Base-by-base conservation (phyloP, 2,113 vertebrate species). In the Butastur rufipennis region DNA sequence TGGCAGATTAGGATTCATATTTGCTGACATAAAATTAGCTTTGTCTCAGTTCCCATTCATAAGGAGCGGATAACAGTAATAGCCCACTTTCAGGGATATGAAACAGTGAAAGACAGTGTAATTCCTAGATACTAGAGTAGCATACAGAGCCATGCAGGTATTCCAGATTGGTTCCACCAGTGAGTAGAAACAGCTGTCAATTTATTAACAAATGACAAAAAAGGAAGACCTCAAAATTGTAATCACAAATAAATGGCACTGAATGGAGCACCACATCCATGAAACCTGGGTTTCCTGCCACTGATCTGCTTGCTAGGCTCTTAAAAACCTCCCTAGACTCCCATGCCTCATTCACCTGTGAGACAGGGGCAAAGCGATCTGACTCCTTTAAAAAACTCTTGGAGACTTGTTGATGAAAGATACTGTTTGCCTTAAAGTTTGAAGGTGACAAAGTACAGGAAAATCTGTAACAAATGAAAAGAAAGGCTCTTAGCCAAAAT, bases 251-350 rank as follows among this genome's bases (percentile, higher is more conserved):
- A 63, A 75, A 48, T 91, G 65, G 95, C 94, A 93, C 91, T 94
- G 96, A 91, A 97, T 95, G 94, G 94, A 96, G 96, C 91, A 96
- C 40, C 86, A 75, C 29, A 79, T 16, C 40, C 73, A 68, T 55
- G 65, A 84, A 88, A 81, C 31, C 15, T 72, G 50, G 21, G 13
- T 20, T 59, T 93, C 58, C 63, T 80, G 25, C 11, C 31, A 13
- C 68, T 56, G 65, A 40, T 59, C 31, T 79, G 31, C 55, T 89
- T 40, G 18, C 12, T 73, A 18, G n/a, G 17, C 31, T 90, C 43
- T 45, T 50, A n/a, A 59, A 66, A 81, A 36, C 38, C 31, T 84
- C 52, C 55, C 11, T 27, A 11, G 18, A 7, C 34, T 73, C 15
- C 61, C 13, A 29, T 42, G 48, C 25, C 34, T 91, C 70, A 15